phyloP scores from a whole-genome alignment of 1,140 invertebrate species.

The Caenorhabditis latens region DNA sequence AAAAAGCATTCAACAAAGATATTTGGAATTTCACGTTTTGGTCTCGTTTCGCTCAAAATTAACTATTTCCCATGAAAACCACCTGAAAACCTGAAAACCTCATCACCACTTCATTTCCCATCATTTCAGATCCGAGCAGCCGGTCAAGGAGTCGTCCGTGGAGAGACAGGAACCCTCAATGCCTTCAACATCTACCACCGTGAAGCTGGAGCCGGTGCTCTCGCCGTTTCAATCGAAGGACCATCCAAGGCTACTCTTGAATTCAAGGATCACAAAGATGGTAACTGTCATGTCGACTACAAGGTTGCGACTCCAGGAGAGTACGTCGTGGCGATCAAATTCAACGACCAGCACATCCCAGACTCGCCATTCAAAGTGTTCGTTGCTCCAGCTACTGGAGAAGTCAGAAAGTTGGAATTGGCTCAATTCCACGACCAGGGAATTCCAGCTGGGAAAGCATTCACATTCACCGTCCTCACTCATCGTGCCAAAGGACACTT shows the following conservation, averaged over 20 bases:
- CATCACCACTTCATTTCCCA: background rate
- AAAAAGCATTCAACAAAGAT: too few species aligned
- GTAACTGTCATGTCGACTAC: slow-evolving; percentile 70
- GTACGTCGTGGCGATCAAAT: slow-evolving; percentile 95
- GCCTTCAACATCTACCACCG: slow-evolving; percentile 97
- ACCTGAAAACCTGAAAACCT: too few species aligned
- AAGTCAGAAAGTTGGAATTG: slow-evolving; percentile 90
- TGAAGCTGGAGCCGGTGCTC: slow-evolving; percentile 93
- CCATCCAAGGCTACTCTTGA: slow-evolving; percentile 98
- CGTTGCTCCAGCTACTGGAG: slow-evolving; percentile 90
- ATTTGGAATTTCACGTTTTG: too few species aligned
- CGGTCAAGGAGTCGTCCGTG: slow-evolving; percentile 90
- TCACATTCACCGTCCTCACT: slow-evolving; percentile 91
- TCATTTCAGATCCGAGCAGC: slow-evolving; percentile 84
- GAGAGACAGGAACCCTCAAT: slow-evolving; percentile 82
- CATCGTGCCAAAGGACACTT: slow-evolving; percentile 91
- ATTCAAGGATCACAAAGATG: slow-evolving; percentile 82
- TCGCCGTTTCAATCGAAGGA: slow-evolving; percentile 95
- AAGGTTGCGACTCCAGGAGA: slow-evolving; percentile 82
- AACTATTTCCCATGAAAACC: too few species aligned
- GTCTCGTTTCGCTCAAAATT: background rate
- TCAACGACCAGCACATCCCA: slow-evolving; percentile 98
- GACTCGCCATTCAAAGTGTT: slow-evolving; percentile 96
- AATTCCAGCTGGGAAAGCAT: slow-evolving; percentile 90
- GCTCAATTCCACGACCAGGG: slow-evolving; percentile 88